A percentile compares a stretch with the other conserved stretches of the same genome.
These are phyloP conservation scores for Hydra vulgaris DNA, from an alignment of 30 jellyfish, hydroid and myxozoan genomes.

Conservation along the genomic window DNA sequence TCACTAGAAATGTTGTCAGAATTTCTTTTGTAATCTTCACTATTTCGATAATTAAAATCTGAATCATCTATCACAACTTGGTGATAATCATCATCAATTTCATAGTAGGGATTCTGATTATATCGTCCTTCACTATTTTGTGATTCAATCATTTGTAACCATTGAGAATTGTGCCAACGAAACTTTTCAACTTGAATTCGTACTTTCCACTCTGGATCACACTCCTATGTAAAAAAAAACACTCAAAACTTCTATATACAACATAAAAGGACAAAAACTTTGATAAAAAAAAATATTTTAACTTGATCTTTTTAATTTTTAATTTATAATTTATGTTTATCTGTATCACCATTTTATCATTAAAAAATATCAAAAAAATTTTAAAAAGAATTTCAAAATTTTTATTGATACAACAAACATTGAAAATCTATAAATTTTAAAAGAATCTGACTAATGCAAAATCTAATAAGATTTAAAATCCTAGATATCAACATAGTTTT, in stretches of 20 bases:
- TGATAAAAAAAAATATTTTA: no score
- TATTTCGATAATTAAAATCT: constrained; percentile 49
- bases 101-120: constrained; percentile 38
- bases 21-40: not conserved
- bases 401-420: no score
- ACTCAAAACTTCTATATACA: not conserved
- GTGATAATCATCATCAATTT: constrained; percentile 55
- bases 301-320: no score
- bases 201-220: constrained; percentile 94
- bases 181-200: constrained; percentile 72
- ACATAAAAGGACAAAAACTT: not conserved
- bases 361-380: no score
- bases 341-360: no score
- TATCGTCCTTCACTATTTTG: constrained; percentile 43
- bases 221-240: constrained; percentile 46
- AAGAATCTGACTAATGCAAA: no score
- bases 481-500: no score
- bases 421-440: no score
- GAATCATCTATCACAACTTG: constrained; percentile 84
- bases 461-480: no score
- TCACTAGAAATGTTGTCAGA: not conserved
- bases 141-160: constrained; percentile 92
- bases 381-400: no score
- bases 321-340: no score
- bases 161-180: constrained; percentile 98